Evolutionary conservation across 1,140 invertebrate species (phyloP).

Genomic region (Drosophila ercepeae): DNA sequence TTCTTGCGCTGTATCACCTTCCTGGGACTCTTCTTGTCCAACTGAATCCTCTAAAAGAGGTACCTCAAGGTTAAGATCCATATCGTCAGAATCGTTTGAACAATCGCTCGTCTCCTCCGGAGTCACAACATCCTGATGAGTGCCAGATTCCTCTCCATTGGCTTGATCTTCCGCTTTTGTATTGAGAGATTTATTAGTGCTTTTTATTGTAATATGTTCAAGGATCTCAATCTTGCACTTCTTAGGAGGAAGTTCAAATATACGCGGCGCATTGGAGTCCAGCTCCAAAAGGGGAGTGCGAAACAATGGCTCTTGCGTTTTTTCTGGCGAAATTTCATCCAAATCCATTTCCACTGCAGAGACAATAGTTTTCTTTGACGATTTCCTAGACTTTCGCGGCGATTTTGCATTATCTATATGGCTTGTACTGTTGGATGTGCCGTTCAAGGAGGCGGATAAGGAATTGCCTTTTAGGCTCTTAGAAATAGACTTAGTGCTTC

Average conservation of each 20-base stretch:
- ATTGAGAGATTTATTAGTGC: background rate
- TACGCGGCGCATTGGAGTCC: constrained; percentile 11
- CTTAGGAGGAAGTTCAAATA: constrained; percentile 25
- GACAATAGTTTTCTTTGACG: background rate
- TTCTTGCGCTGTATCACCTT: background rate
- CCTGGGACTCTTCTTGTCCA: background rate
- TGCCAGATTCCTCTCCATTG: background rate
- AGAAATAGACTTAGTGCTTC: too few relatives aligned
- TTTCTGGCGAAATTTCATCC: background rate
- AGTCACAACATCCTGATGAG: background rate
- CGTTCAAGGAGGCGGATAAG: background rate
- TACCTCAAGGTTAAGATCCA: too few relatives aligned
- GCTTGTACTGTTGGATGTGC: background rate
- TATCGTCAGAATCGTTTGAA: background rate
- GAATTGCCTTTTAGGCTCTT: background rate
- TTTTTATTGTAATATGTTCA: constrained; percentile 45
- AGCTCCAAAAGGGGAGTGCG: constrained; percentile 37
- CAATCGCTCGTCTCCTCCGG: too few relatives aligned
- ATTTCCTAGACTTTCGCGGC: background rate
- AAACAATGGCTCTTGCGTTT: constrained; percentile 20
- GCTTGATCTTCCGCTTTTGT: background rate
- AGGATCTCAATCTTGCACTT: constrained; percentile 30
- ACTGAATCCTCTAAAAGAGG: background rate
- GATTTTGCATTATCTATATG: background rate
- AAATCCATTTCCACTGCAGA: background rate